Conservation (phyloP, 2,113 vertebrate species). For the Macquaria ambigua region DNA sequence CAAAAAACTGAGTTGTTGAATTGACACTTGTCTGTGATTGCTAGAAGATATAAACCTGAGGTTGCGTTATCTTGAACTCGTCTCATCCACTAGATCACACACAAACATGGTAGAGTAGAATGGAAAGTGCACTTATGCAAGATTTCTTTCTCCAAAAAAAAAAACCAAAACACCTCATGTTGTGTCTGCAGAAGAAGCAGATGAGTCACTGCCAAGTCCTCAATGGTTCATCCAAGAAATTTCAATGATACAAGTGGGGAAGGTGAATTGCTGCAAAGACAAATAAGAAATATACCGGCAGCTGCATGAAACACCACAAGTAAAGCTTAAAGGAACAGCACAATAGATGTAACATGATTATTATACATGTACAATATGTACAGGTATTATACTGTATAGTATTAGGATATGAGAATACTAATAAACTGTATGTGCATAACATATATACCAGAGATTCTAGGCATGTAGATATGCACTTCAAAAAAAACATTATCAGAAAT, state of each 20-base stretch:
- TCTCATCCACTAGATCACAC: neutral
- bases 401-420: neutral
- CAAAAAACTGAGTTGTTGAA: neutral
- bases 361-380: neutral
- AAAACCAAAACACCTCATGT: neutral
- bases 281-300: neutral
- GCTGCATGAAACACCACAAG: neutral
- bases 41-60: neutral
- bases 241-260: neutral
- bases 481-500: neutral
- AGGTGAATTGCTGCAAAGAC: neutral
- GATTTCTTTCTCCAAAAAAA: neutral
- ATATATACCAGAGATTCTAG: neutral
- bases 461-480: neutral
- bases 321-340: neutral
- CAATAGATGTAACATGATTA: neutral
- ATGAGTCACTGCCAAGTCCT: slow-evolving; percentile 5
- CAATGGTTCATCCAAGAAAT: neutral
- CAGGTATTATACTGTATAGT: neutral
- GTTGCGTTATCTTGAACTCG: neutral
- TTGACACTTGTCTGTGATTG: neutral
- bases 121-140: neutral
- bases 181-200: neutral
- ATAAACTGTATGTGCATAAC: neutral
- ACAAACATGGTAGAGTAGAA: neutral